Conservation (phyloP, 2,888 invertebrate genomes). For the Megamerina dolium region DNA sequence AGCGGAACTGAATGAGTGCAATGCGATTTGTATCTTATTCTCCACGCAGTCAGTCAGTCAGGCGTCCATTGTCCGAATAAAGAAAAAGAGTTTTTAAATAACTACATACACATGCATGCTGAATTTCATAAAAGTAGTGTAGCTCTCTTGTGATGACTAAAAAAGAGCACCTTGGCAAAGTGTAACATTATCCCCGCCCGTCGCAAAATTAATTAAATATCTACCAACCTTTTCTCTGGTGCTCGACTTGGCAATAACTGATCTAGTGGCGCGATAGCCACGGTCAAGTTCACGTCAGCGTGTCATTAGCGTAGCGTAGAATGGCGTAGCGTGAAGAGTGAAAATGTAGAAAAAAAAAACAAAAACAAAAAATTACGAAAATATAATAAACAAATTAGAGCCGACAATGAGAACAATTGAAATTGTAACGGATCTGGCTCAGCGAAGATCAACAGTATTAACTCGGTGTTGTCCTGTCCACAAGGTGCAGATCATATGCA, state of each 20-base stretch:
- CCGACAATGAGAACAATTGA: slow-evolving; percentile 29
- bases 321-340: slow-evolving; percentile 15
- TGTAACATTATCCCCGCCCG: background rate
- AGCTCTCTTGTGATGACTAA: too few relatives aligned
- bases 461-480: slow-evolving; percentile 1
- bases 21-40: slow-evolving; percentile 15
- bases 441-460: background rate
- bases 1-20: slow-evolving; percentile 25
- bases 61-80: background rate
- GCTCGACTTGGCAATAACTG: background rate
- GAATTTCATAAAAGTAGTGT: too few relatives aligned
- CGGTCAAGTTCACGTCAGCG: slow-evolving; percentile 45
- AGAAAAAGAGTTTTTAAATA: too few relatives aligned
- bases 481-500: slow-evolving; percentile 24
- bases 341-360: slow-evolving; percentile 5
- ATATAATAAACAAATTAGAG: slow-evolving; percentile 14
- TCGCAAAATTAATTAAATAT: background rate
- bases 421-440: slow-evolving; percentile 40
- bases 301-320: slow-evolving; percentile 37
- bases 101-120: too few relatives aligned
- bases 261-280: slow-evolving; percentile 37
- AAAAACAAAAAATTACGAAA: slow-evolving; percentile 5
- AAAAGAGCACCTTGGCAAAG: slow-evolving; percentile 6
- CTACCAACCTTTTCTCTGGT: background rate
- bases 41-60: background rate